Evolutionary conservation across 2,888 invertebrate species (phyloP), one percentile per base, ranked within the genome.

Genomic region (Caprella mutica): DNA sequence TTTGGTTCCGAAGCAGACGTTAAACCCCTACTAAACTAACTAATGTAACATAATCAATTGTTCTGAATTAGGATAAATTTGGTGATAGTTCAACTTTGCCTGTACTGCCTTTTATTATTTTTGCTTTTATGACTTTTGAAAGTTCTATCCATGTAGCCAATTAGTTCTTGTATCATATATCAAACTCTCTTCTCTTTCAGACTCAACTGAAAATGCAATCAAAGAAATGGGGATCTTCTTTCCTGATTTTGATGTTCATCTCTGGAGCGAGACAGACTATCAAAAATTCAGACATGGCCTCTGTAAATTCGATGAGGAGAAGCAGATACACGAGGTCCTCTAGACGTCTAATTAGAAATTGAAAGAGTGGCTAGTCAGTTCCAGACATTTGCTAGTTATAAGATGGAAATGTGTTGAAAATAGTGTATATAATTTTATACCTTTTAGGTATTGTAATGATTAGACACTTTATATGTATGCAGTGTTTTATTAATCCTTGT

Each of bases 151-250:
- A 42, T 42, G 42, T 9, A 42, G n/a, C 9, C 23, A 42, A 19
- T 6, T 42, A 6, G n/a, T 9, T 42, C 8, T 17, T 42, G n/a
- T 17, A 42, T 42, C 17, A 6, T 42, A 9, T 9, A 23, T 6
- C 6, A 9, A 52, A 17, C 14, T 39, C 39, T 52, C 17, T 5
- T 12, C 6, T 39, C 24, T 23, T 23, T 38, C 54, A 65, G 89
- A 89, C 79, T 86, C 86, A 0, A 71, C 74, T 42, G 77, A 80
- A 69, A 85, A 89, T 5, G 89, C 85, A 0, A 72, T 74, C 65
- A 77, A 80, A 58, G 93, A 93, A 75, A 87, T 91, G 43, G 73
- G 76, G 39, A 82, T 91, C 70, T 83, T 93, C 70, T 92, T 92
- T 71, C 87, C 90, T 0, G 81, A 88, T 21, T 91, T 92, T 71